These are phyloP conservation scores for Chrysochloris asiatica DNA, from an alignment of 2,113 vertebrate species.

Conservation along the genomic window DNA sequence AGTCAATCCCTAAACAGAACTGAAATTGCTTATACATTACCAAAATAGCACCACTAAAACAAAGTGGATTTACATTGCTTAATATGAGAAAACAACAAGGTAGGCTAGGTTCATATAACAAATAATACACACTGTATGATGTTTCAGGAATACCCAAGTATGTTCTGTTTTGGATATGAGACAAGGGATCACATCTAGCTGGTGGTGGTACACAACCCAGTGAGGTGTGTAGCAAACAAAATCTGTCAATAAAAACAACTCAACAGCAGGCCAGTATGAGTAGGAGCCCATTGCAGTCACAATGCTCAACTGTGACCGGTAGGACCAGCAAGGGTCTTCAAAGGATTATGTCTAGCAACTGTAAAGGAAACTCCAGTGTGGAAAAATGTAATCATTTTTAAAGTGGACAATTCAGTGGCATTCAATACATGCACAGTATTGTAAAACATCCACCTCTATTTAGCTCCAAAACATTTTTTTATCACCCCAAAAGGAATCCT, in stretches of 20 bases:
- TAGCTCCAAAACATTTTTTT: background rate
- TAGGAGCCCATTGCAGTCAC: constrained; percentile 58
- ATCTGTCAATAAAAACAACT: constrained; percentile 73
- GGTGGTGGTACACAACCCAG: constrained; percentile 66
- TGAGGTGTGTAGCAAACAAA: constrained; percentile 75
- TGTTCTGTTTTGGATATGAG: constrained; percentile 63
- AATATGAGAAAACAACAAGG: constrained; percentile 73
- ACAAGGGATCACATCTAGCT: constrained; percentile 59
- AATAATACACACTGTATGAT: constrained; percentile 65
- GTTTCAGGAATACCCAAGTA: constrained; percentile 64
- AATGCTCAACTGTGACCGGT: constrained; percentile 66
- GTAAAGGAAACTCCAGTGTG: background rate
- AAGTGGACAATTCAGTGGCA: background rate
- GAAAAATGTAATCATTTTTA: too few species aligned
- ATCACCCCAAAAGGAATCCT: background rate
- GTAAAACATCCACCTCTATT: background rate
- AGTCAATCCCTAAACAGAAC: constrained; percentile 44
- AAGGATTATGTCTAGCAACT: constrained; percentile 6
- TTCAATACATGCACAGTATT: background rate
- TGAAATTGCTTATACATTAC: constrained; percentile 56
- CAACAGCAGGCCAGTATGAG: constrained; percentile 65
- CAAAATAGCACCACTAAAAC: constrained; percentile 55
- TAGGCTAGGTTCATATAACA: constrained; percentile 69
- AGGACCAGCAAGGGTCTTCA: background rate
- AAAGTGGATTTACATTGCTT: constrained; percentile 70